Conservation (phyloP, 2,888 invertebrate species). For the Agrochola circellaris region DNA sequence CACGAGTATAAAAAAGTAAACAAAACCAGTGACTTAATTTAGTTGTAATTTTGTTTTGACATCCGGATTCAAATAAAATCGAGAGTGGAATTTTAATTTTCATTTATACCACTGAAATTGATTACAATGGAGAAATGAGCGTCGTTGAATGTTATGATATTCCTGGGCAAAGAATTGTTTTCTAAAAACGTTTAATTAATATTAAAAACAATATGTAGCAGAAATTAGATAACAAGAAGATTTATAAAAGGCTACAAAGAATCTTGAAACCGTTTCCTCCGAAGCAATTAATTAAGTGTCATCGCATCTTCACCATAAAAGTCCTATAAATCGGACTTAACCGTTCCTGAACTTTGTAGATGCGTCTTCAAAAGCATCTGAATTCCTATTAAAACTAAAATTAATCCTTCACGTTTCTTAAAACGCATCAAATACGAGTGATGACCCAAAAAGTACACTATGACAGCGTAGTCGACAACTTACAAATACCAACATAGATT, state of each 20-base stretch:
- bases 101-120: conserved; percentile 11
- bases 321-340: conserved; percentile 74
- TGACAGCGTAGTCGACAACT: conserved; percentile 86
- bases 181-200: neutral
- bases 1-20: conserved; percentile 60
- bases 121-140: neutral
- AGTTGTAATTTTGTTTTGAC: conserved; percentile 56
- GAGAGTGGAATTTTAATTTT: conserved; percentile 37
- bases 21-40: conserved; percentile 60
- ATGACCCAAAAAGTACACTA: conserved; percentile 85
- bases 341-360: conserved; percentile 72
- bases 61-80: conserved; percentile 44
- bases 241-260: conserved; percentile 34
- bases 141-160: neutral
- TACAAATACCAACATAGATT: conserved; percentile 73
- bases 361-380: conserved; percentile 74
- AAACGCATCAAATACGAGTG: conserved; percentile 87
- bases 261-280: conserved; percentile 36
- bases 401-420: conserved; percentile 83
- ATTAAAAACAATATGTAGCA: conserved; percentile 32
- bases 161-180: neutral
- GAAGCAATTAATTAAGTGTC: conserved; percentile 64
- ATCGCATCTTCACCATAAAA: conserved; percentile 72
- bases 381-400: conserved; percentile 85
- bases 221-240: conserved; percentile 9